A percentile compares a stretch with the other conserved stretches of the same genome.
phyloP scores from a whole-genome alignment of 2,888 invertebrate genomes.

The Mamestra brassicae region DNA sequence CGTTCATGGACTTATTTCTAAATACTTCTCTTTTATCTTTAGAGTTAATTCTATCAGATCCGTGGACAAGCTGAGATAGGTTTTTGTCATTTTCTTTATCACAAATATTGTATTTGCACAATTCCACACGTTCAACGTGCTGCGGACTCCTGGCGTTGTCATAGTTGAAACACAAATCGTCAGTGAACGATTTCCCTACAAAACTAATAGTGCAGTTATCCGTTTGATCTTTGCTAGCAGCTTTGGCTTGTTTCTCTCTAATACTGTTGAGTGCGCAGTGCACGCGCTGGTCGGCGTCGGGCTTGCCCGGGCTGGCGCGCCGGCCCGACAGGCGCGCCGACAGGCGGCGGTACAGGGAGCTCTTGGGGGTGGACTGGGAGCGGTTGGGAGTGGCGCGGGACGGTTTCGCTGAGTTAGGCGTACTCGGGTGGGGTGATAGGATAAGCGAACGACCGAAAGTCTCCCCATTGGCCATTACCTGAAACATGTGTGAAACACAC shows the following conservation, averaged over 20 bases:
- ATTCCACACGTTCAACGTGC: constrained; percentile 75
- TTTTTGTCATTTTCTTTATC: constrained; percentile 85
- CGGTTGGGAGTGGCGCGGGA: constrained; percentile 83
- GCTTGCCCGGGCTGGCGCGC: constrained; percentile 74
- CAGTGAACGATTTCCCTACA: constrained; percentile 80
- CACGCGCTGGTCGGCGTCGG: constrained; percentile 74
- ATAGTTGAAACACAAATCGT: constrained; percentile 75
- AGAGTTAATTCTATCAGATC: constrained; percentile 73
- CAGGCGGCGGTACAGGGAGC: constrained; percentile 87
- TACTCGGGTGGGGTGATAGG: constrained; percentile 88
- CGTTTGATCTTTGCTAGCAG: constrained; percentile 72
- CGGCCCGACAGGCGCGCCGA: constrained; percentile 88
- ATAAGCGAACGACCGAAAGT: constrained; percentile 92
- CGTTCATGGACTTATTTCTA: constrained; percentile 88
- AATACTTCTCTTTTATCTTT: constrained; percentile 89
- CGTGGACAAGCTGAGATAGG: constrained; percentile 75
- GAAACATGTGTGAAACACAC: constrained; percentile 92
- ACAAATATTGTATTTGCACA: constrained; percentile 76
- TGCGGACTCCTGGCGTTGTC: constrained; percentile 72
- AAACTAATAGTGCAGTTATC: constrained; percentile 82
- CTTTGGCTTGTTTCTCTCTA: constrained; percentile 77
- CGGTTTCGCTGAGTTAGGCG: constrained; percentile 81
- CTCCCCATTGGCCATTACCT: constrained; percentile 93
- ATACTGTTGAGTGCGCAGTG: constrained; percentile 80
- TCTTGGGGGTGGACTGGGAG: constrained; percentile 87